These are phyloP conservation scores for Rallus limicola DNA, from an alignment of 2,113 vertebrate species.

Conservation along the genomic window DNA sequence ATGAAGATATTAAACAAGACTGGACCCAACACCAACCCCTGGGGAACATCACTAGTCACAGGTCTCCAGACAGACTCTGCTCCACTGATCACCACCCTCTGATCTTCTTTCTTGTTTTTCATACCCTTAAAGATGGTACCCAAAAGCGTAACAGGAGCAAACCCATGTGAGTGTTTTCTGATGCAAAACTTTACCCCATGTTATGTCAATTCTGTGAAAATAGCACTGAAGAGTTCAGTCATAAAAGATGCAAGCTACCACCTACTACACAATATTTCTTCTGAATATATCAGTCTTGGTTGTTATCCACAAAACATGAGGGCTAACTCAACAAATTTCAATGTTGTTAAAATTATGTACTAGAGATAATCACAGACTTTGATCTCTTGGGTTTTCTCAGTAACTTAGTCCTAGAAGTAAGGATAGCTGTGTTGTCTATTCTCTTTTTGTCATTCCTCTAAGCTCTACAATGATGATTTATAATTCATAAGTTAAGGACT, in stretches of 20 bases:
- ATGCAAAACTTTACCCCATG: not conserved
- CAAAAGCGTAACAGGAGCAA: not conserved
- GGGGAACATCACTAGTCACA: no score
- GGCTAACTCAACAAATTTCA: not conserved
- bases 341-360: not conserved
- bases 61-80: no score
- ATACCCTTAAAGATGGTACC: not conserved
- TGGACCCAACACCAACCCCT: no score
- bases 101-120: not conserved
- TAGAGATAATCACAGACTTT: not conserved
- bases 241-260: not conserved
- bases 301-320: not conserved
- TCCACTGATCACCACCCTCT: no score
- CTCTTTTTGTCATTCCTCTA: not conserved
- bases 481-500: conserved; percentile 49
- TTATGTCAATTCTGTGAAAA: not conserved
- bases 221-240: not conserved
- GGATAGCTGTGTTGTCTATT: not conserved
- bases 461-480: not conserved
- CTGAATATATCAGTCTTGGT: not conserved
- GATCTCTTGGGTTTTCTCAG: not conserved
- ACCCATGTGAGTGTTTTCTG: not conserved
- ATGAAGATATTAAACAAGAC: no score
- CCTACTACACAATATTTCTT: not conserved
- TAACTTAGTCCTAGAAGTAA: not conserved